These are phyloP conservation scores for Dicerorhinus sumatrensis DNA, from an alignment of 2,113 vertebrate species.

Conservation along the genomic window DNA sequence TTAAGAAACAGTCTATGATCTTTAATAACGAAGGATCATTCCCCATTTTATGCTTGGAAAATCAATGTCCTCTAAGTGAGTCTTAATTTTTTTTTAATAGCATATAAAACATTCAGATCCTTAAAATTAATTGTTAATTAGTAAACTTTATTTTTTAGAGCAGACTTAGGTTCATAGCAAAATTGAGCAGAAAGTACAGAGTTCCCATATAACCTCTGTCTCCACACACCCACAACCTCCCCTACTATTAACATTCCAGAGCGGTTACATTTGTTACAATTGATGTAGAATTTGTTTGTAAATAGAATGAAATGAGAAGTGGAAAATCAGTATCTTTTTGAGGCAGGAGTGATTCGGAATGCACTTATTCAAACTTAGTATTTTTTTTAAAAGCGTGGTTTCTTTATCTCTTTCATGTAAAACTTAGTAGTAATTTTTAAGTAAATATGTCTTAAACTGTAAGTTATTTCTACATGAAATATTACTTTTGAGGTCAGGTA, in stretches of 20 bases:
- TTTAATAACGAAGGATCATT: neutral
- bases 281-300: neutral
- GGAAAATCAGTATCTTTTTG: neutral
- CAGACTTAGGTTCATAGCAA: neutral
- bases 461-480: neutral
- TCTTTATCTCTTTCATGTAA: neutral
- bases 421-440: slow-evolving; percentile 53
- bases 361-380: neutral
- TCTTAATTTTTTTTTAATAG: neutral
- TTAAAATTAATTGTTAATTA: neutral
- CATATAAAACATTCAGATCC: neutral
- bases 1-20: slow-evolving; percentile 4
- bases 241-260: neutral
- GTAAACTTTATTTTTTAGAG: neutral
- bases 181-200: neutral
- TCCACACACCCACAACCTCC: neutral
- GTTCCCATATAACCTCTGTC: neutral
- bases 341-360: neutral
- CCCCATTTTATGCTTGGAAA: neutral
- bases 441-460: slow-evolving; percentile 9
- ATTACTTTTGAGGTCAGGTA: neutral
- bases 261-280: neutral
- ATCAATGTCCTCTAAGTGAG: neutral
- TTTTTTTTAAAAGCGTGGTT: neutral
- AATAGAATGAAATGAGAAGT: neutral